Evolutionary conservation across 2,113 vertebrate genomes (phyloP).

Genomic region (Ornithorhynchus anatinus): DNA sequence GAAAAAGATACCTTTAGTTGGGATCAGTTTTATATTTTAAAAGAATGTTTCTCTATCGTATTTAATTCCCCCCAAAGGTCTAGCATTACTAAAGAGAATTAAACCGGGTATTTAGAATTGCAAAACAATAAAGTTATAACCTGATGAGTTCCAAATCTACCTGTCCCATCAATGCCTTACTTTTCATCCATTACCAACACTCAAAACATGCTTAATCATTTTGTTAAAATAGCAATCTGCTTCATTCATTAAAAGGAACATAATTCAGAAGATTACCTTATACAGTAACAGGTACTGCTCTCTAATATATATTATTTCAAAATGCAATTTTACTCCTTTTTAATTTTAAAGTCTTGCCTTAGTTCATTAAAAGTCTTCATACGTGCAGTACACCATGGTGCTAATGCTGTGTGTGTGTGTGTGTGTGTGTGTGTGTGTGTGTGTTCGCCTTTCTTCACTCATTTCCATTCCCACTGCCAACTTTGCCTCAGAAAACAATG

Average conservation of each 20-base stretch:
- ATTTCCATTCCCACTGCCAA: slow-evolving; percentile 54
- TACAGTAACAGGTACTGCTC: neutral
- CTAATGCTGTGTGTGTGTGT: no score
- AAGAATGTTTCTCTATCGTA: slow-evolving; percentile 19
- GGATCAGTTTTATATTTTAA: neutral
- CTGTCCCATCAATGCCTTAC: neutral
- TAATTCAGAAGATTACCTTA: neutral
- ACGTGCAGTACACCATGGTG: slow-evolving; percentile 34
- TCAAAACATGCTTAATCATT: neutral
- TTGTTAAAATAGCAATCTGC: neutral
- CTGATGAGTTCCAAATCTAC: neutral
- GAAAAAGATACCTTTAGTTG: neutral
- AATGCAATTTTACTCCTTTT: neutral
- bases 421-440: no score
- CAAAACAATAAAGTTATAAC: neutral
- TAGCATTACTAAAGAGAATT: slow-evolving; percentile 25
- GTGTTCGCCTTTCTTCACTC: slow-evolving; percentile 52
- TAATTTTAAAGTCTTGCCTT: slow-evolving; percentile 6
- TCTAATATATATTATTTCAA: neutral
- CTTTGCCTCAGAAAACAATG: slow-evolving; percentile 52
- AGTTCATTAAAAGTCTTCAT: slow-evolving; percentile 3
- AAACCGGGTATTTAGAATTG: neutral
- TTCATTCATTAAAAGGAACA: neutral
- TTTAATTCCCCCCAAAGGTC: slow-evolving; percentile 24
- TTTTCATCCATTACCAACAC: neutral